Base-by-base conservation (phyloP, 2,797 vertebrate genomes). In the Chaetodon trifasciatus region DNA sequence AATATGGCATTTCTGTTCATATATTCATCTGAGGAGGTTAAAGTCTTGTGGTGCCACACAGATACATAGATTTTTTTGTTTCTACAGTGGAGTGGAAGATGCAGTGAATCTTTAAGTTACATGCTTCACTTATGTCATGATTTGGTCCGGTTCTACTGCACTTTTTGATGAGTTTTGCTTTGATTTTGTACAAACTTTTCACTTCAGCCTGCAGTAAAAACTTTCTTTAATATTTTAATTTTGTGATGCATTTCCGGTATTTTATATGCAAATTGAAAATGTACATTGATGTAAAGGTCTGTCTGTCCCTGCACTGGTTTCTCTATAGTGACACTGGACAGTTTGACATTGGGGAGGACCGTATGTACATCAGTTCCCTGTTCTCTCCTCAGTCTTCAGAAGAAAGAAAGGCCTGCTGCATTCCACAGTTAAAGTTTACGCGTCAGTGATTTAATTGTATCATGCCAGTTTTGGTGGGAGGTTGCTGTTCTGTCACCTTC, bases 401-500 rank as follows among this genome's bases (percentile, higher is more conserved):
- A 23, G 28, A 32, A 32, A 32, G 28, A 32, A 32, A 47, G n/a
- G 61, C 60, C 68, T 72, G 84, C 67, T 58, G 19, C 50, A 42
- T 62, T 60, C 70, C 61, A 68, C 83, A 85, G 84, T 86, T 88
- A 89, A 74, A n/a, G 55, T 70, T 78, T 55, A 78, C 0, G 49
- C 76, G 63, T 78, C 79, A 76, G 47, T 74, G 66, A 66, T 82
- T 90, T 79, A 79, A 87, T 80, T 64, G 44, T 39, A 23, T 62
- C 56, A 66, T 74, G 56, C 73, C 70, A 78, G 62, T 79, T 78
- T 73, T 64, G 64, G 66, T 75, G 69, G 65, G 69, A 73, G 28
- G 70, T 64, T 78, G 76, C 46, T 66, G 68, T 70, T 88, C 70
- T 77, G 77, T 85, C 69, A 76, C 75, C 74, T 84, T 82, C 74